Conservation (phyloP, 2,113 vertebrate species). For the Ia io region DNA sequence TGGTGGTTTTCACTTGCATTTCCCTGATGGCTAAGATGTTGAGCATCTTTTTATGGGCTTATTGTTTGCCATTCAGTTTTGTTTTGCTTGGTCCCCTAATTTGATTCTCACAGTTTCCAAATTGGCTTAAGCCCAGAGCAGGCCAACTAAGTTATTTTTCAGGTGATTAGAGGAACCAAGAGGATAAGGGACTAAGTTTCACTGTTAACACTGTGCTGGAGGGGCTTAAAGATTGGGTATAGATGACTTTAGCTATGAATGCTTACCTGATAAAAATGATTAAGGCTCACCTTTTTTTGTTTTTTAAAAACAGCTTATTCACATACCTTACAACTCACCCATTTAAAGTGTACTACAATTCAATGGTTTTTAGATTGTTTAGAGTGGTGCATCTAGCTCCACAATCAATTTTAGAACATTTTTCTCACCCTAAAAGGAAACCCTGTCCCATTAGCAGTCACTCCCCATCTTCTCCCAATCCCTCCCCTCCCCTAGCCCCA, state of each 20-base stretch:
- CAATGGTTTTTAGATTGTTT: slow-evolving; percentile 18
- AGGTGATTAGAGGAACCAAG: not conserved
- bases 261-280: slow-evolving; percentile 35
- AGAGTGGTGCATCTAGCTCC: not conserved
- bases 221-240: not conserved
- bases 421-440: slow-evolving; percentile 12
- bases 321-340: not conserved
- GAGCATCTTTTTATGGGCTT: not conserved
- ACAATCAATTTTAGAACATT: slow-evolving; percentile 29
- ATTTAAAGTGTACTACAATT: slow-evolving; percentile 2
- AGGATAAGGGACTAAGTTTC: not conserved
- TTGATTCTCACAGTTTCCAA: slow-evolving; percentile 18
- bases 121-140: slow-evolving; percentile 16
- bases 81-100: not conserved
- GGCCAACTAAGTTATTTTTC: slow-evolving; percentile 19
- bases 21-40: not conserved
- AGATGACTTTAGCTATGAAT: slow-evolving; percentile 42
- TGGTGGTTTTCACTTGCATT: slow-evolving; percentile 45
- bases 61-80: slow-evolving; percentile 22
- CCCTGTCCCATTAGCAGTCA: not conserved
- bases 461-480: not conserved
- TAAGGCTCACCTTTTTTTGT: not conserved
- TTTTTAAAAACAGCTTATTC: not conserved
- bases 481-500: not conserved
- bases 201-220: slow-evolving; percentile 2